Evolutionary conservation across 53 echinoderm and acorn worm genomes (phyloP), one percentile per base, ranked within the genome.

Genomic region (Temnopleurus reevesii): DNA sequence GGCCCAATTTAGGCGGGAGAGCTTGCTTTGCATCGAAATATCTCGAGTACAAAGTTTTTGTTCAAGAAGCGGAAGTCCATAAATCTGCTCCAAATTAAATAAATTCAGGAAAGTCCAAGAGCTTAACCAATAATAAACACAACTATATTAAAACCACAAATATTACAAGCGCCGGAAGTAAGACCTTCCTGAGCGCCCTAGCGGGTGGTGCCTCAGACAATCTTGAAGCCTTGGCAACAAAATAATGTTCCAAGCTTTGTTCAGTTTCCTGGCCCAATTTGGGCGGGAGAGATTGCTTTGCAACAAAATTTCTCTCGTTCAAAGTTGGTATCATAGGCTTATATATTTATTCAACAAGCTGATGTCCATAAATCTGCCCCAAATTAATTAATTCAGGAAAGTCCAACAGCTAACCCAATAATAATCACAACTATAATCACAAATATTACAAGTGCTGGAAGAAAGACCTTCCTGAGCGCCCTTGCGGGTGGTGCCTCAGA

Each of bases 381-480:
- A n/a, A n/a, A n/a, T n/a, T n/a, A n/a, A n/a, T n/a, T n/a, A n/a
- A 28, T 6, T 81, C 53, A 83, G 8, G 53, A 34, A 6, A 83
- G 21, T 55, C 38, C 83, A 21, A 83, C 24, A 5, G 31, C 24
- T 4, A 83, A 35, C 3, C 55, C 55, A n/a, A 83, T 13, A 27
- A 21, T n/a, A 8, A 83, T 18, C 4, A 47, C n/a, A n/a, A 83
- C 35, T 23, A 83, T 18, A 35, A 83, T 29, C 38, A 36, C 55
- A 51, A 83, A 83, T 23, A 83, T n/a, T 1, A 83, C 18, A 31
- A 83, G 19, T 2, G 83, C 83, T 47, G 83, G 83, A 17, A 83
- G 7, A 0, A 53, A 1, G 8, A 53, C 54, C 34, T 56, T 36
- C 31, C 83, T 17, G 4, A 83, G 56, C 1, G 56, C 38, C 36